Evolutionary conservation across 2,888 invertebrate genomes (phyloP), one percentile per base, ranked within the genome.

Genomic region (Amaurobius ferox): DNA sequence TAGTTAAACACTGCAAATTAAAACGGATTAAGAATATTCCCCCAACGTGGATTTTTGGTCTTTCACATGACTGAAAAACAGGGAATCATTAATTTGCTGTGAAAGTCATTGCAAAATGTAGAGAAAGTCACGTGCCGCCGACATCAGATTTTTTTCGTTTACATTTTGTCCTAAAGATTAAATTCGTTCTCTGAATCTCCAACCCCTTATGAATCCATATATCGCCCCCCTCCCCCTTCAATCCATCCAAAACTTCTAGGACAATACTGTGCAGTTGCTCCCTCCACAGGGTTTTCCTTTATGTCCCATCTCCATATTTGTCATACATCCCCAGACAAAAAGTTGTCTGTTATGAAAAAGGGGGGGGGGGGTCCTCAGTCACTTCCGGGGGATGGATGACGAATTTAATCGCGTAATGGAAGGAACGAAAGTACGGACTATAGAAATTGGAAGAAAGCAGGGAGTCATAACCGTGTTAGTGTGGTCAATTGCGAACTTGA

Each of bases 341-440:
- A 44, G 11, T 44, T 44, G 44, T 44, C 44, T 44, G 44, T 44
- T 44, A 44, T 44, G 44, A 44, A 44, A 16, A 16, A 2, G 1
- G 66, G 66, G 32, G 26, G 67, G 67, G 35, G 35, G 6, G 67
- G 35, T 9, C 16, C 11, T 19, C 64, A 35, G 29, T 55, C 19
- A 61, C 28, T 35, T 61, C 62, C 61, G 35, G 26, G 28, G 23
- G 55, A 30, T 30, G 55, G 78, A 30, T 55, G 19, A 78, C 40
- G 39, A 70, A 78, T 68, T 78, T 78, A 78, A 78, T 70, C 78
- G 78, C 26, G 29, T 78, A 78, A 78, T 78, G 78, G 78, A 78
- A 70, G 13, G 23, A 62, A 35, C 6, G 44, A 44, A 44, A 44
- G 16, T 2, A 44, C 16, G 16, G 16, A 11, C 2, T 2, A 16